Conservation (phyloP, 2,888 invertebrate species). For the Torymus texanus region DNA sequence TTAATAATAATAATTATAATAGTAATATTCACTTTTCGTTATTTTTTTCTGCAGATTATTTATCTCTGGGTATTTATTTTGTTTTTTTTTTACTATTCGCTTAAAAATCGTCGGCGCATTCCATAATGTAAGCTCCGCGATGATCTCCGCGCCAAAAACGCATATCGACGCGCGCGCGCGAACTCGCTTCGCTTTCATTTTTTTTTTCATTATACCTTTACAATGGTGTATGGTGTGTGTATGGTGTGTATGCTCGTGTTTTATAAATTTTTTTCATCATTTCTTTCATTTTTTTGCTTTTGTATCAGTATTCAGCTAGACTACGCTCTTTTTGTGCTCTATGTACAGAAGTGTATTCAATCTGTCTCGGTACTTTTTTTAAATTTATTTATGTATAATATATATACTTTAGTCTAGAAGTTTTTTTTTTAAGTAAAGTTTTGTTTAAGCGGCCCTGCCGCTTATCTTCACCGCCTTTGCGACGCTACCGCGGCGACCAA, state of each 20-base stretch:
- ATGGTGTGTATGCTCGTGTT: background rate
- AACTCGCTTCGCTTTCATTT: too few relatives aligned
- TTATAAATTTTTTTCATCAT: slow-evolving; percentile 1
- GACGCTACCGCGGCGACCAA: slow-evolving; percentile 95
- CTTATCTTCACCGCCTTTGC: slow-evolving; percentile 77
- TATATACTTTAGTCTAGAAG: slow-evolving; percentile 55
- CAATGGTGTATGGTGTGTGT: slow-evolving; percentile 1
- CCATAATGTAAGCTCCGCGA: slow-evolving; percentile 23
- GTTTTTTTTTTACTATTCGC: background rate
- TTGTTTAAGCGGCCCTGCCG: slow-evolving; percentile 55
- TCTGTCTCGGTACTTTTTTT: slow-evolving; percentile 54
- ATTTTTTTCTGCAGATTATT: background rate
- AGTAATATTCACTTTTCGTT: slow-evolving; percentile 24
- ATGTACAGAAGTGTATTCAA: slow-evolving; percentile 66
- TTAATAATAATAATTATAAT: slow-evolving; percentile 38
- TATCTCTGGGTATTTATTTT: background rate
- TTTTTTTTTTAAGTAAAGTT: slow-evolving; percentile 57
- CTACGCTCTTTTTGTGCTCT: slow-evolving; percentile 67
- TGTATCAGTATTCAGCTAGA: slow-evolving; percentile 57
- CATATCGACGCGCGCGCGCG: background rate
- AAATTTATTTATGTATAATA: slow-evolving; percentile 55
- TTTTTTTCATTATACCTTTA: background rate
- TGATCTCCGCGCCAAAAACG: slow-evolving; percentile 22
- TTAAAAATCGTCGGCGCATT: slow-evolving; percentile 35
- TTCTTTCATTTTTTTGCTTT: slow-evolving; percentile 20